Evolutionary conservation across 1,140 invertebrate species (phyloP).

Genomic region (Harpegnathos saltator): DNA sequence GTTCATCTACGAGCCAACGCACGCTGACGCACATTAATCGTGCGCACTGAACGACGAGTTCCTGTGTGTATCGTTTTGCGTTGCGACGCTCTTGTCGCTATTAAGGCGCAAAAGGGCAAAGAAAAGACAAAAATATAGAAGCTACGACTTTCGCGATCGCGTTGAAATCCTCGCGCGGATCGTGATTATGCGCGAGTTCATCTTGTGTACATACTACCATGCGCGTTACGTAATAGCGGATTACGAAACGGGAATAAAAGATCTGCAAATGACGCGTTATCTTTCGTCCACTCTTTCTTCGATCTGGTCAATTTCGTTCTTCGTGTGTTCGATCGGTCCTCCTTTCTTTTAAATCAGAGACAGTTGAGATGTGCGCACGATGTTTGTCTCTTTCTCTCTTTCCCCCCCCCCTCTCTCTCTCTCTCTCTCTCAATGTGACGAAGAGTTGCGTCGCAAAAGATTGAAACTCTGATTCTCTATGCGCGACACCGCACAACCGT

Average conservation of each 20-base stretch:
- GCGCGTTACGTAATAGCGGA: slow-evolving; percentile 1
- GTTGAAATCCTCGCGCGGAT: slow-evolving; percentile 15
- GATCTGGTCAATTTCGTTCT: background rate
- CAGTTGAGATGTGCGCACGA: background rate
- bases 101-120: slow-evolving; percentile 9
- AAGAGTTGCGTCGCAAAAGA: too few relatives aligned
- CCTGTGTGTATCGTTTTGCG: slow-evolving; percentile 23
- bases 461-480: too few relatives aligned
- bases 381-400: background rate
- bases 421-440: too few relatives aligned
- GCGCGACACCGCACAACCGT: too few relatives aligned
- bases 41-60: slow-evolving; percentile 13
- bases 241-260: slow-evolving; percentile 9
- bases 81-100: slow-evolving; percentile 9
- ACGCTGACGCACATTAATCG: slow-evolving; percentile 43
- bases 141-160: slow-evolving; percentile 9
- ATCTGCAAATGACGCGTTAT: background rate
- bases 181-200: slow-evolving; percentile 35
- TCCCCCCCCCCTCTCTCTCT: too few relatives aligned
- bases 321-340: too few relatives aligned
- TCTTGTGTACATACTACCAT: background rate
- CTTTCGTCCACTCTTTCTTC: background rate
- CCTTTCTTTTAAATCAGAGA: background rate
- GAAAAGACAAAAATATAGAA: slow-evolving; percentile 4
- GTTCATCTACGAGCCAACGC: slow-evolving; percentile 48